Conservation (phyloP, 2,113 vertebrate genomes). For the Neogale vison region DNA sequence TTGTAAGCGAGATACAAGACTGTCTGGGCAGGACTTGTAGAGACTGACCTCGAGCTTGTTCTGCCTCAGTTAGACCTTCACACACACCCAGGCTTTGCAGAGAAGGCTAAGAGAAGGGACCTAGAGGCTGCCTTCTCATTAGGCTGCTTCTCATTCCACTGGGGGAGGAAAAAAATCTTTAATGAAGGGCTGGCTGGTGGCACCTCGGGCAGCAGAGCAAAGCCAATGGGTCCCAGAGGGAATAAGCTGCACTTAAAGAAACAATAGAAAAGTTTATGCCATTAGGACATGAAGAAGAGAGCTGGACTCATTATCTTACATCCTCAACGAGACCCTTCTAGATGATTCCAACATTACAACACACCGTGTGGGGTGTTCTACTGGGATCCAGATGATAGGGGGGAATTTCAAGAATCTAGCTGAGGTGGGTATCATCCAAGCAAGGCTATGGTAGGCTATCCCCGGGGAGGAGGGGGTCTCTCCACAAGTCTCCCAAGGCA, state of each 20-base stretch:
- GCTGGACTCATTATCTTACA: not conserved
- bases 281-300: not conserved
- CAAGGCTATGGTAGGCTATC: not conserved
- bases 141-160: not conserved
- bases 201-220: not conserved
- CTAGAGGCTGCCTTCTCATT: not conserved
- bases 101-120: not conserved
- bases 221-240: not conserved
- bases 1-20: conserved; percentile 18
- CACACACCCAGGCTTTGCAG: not conserved
- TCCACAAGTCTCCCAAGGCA: not conserved
- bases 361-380: not conserved
- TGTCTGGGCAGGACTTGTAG: not conserved
- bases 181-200: not conserved
- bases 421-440: not conserved
- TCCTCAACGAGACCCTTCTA: not conserved
- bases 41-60: not conserved
- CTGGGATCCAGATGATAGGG: not conserved
- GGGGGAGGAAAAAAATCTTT: not conserved
- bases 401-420: not conserved
- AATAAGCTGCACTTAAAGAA: not conserved
- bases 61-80: not conserved
- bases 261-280: not conserved
- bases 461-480: not conserved
- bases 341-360: not conserved